phyloP scores from a whole-genome alignment of 2,888 invertebrate species.

The Bugulina stolonifera region DNA sequence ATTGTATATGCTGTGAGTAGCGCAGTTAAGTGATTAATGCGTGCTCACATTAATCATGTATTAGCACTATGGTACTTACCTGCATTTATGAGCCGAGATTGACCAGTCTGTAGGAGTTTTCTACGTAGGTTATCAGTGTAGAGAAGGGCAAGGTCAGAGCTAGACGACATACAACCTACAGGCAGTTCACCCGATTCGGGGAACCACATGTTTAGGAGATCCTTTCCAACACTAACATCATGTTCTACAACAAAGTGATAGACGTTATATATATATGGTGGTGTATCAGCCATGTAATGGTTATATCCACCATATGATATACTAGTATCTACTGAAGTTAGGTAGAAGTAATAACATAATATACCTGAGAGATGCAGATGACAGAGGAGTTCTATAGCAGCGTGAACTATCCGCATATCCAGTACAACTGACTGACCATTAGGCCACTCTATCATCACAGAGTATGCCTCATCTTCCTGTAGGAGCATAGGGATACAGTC shows the following conservation, averaged over 20 bases:
- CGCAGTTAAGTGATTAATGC: no score
- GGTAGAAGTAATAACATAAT: no score
- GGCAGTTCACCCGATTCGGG: conserved; percentile 68
- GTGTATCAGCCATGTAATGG: no score
- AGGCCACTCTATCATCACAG: conserved; percentile 16
- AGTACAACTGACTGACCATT: neutral
- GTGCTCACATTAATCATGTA: no score
- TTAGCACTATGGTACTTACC: conserved; percentile 37
- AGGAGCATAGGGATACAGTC: no score
- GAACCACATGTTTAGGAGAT: conserved; percentile 74
- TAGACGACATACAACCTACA: conserved; percentile 70
- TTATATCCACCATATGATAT: no score
- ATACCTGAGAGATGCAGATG: neutral
- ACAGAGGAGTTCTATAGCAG: conserved; percentile 2
- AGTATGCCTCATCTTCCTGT: neutral
- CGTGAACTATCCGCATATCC: conserved; percentile 4
- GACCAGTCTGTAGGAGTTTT: conserved; percentile 74
- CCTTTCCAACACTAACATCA: no score
- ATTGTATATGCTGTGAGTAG: no score
- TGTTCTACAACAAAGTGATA: no score
- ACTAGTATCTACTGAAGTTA: no score
- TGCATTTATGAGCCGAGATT: conserved; percentile 74
- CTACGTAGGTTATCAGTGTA: conserved; percentile 89
- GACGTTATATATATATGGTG: no score
- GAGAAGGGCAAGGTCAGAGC: conserved; percentile 73